Conservation (phyloP, 2,888 invertebrate genomes). For the Drosophila rubida region DNA sequence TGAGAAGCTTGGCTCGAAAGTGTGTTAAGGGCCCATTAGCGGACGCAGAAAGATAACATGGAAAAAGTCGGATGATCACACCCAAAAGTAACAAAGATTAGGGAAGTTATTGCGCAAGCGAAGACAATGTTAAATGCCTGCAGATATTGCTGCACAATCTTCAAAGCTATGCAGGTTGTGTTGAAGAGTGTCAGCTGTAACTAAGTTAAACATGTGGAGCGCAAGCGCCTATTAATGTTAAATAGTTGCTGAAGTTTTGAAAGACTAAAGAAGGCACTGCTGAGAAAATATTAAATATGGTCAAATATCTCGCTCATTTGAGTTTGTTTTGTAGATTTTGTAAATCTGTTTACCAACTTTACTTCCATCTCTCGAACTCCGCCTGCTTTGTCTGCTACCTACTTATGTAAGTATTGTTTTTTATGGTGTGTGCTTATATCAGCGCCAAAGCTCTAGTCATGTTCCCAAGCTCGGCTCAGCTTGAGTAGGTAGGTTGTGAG, state of each 20-base stretch:
- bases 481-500: slow-evolving; percentile 16
- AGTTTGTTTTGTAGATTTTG: slow-evolving; percentile 1
- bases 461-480: slow-evolving; percentile 49
- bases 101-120: background rate
- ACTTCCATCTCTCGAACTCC: slow-evolving; percentile 11
- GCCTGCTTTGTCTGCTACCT: slow-evolving; percentile 21
- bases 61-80: background rate
- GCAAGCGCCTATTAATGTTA: background rate
- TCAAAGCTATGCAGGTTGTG: too few species aligned
- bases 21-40: slow-evolving; percentile 14
- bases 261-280: background rate
- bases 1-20: slow-evolving; percentile 17
- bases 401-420: slow-evolving; percentile 30
- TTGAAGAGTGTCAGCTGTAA: too few species aligned
- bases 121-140: background rate
- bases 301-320: background rate
- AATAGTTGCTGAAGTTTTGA: background rate
- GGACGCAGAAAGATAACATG: background rate
- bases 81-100: background rate
- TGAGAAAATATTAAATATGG: too few species aligned
- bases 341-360: background rate
- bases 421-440: slow-evolving; percentile 3
- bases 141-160: background rate
- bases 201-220: background rate
- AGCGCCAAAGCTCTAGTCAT: slow-evolving; percentile 41